Evolutionary conservation across 35 echinoderm and acorn worm species (phyloP), one percentile per base, ranked within the genome.

Genomic region (Holothuria glaberrima): DNA sequence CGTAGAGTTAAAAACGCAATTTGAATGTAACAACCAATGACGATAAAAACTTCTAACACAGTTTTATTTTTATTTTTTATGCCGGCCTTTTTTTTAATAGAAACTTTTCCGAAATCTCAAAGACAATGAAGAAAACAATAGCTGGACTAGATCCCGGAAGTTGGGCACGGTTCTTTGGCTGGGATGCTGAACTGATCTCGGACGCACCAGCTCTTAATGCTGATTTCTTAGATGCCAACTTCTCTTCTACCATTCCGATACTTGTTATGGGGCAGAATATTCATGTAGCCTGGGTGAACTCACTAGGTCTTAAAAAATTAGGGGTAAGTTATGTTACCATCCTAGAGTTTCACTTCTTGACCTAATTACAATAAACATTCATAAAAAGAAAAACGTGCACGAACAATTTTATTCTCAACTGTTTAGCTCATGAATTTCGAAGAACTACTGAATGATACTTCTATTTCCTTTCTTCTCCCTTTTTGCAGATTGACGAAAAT

Each of bases 231-330:
- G 89, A 91, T 35, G 46, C 1, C 20, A 68, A 83, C 22, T 91
- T 70, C 35, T 84, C 89, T 27, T 54, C 56, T 30, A 80, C 38
- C 0, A 58, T 84, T 33, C 89, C 77, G 14, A 85, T 91, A 17
- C 19, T 91, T 58, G 54, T 91, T 14, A 50, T 91, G 9, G 89
- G 89, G 12, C 89, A 91, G 79, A 91, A 78, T 13, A 52, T 66
- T 16, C 89, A 91, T 35, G 89, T 91, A 29, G 76, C 77, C 31
- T 91, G 89, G 89, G 76, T 19, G 35, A 91, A 91, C 44, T 34
- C 31, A 20, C 21, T 34, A 26, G 89, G 78, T 0, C 75, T 91
- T n/a, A 31, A 27, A 17, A 61, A n/a, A 48, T 25, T 60, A 35
- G 30, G 30, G 21, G 88, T 89, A 60, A 91, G 89, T 69, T 22